Percentiles rank a stretch among this genome's conserved stretches.
phyloP scores from a whole-genome alignment of 2,797 vertebrate species.

The Alfaro cultratus region DNA sequence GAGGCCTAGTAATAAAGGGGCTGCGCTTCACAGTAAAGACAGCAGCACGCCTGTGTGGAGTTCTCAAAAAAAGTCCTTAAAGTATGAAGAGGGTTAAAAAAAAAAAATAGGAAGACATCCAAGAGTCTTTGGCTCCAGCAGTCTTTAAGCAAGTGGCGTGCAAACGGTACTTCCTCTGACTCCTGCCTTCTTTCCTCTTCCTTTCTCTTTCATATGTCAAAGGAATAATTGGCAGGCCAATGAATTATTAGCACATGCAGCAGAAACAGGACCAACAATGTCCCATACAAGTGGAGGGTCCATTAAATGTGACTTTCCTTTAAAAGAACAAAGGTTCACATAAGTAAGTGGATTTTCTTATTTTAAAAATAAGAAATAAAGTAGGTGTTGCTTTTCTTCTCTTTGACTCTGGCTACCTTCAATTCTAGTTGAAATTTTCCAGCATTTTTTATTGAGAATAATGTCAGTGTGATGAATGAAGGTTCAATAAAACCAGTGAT shows the following conservation, averaged over 20 bases:
- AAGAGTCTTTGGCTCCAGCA: constrained; percentile 73
- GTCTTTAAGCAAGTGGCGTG: constrained; percentile 68
- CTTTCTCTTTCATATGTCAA: constrained; percentile 58
- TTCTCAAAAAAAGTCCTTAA: constrained; percentile 63
- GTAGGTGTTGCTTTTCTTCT: constrained; percentile 39
- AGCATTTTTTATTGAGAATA: constrained; percentile 66
- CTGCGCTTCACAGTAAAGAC: constrained; percentile 87
- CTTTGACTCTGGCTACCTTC: constrained; percentile 54
- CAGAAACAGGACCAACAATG: constrained; percentile 64
- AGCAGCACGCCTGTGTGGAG: constrained; percentile 75
- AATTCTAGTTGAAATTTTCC: constrained; percentile 68
- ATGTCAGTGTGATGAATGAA: constrained; percentile 74
- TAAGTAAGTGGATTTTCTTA: constrained; percentile 63
- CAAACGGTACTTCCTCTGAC: constrained; percentile 53
- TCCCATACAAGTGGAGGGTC: constrained; percentile 57
- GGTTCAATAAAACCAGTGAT: constrained; percentile 70
- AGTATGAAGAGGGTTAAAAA: constrained; percentile 58
- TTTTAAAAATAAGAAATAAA: constrained; percentile 58
- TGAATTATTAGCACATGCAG: constrained; percentile 76
- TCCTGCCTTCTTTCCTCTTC: constrained; percentile 48
- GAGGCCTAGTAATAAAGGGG: constrained; percentile 89
- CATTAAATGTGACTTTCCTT: constrained; percentile 69
- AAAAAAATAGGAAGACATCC: constrained; percentile 64
- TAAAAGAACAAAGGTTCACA: constrained; percentile 70
- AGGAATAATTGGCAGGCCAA: constrained; percentile 76